These are phyloP conservation scores for Salmo trutta DNA, from an alignment of 2,797 vertebrate species.

Conservation along the genomic window DNA sequence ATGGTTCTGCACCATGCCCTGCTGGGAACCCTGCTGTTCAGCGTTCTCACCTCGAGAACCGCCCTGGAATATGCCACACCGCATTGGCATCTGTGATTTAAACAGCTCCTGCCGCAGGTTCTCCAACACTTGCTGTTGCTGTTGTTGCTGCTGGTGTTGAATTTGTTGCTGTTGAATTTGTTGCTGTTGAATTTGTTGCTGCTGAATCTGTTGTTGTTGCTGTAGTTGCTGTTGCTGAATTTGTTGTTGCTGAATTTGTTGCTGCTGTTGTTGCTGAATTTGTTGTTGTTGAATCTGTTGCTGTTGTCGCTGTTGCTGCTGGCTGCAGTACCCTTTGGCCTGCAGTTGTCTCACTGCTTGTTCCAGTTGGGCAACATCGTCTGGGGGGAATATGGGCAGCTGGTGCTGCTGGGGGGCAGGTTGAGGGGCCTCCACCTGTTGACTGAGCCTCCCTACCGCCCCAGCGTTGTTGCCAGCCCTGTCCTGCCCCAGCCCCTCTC, in stretches of 20 bases:
- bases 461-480: constrained; percentile 71
- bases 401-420: constrained; percentile 77
- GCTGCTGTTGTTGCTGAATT: constrained; percentile 78
- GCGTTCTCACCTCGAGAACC: constrained; percentile 77
- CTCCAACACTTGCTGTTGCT: constrained; percentile 72
- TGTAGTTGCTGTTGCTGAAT: constrained; percentile 14
- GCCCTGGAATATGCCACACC: constrained; percentile 85
- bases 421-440: constrained; percentile 67
- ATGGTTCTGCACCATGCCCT: constrained; percentile 80
- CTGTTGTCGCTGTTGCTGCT: constrained; percentile 87
- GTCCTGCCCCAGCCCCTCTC: constrained; percentile 83
- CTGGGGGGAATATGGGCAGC: constrained; percentile 84
- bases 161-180: constrained; percentile 28
- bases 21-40: constrained; percentile 81
- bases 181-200: constrained; percentile 37
- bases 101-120: constrained; percentile 80
- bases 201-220: constrained; percentile 55
- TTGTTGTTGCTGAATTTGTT: constrained; percentile 80
- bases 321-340: constrained; percentile 84
- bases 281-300: constrained; percentile 83
- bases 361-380: constrained; percentile 89
- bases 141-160: constrained; percentile 57
- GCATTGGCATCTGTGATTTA: constrained; percentile 88
- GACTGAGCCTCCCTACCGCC: constrained; percentile 80
- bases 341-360: constrained; percentile 93